Evolutionary conservation across 2,797 vertebrate species (phyloP).

Genomic region (Emydoidea blandingii): DNA sequence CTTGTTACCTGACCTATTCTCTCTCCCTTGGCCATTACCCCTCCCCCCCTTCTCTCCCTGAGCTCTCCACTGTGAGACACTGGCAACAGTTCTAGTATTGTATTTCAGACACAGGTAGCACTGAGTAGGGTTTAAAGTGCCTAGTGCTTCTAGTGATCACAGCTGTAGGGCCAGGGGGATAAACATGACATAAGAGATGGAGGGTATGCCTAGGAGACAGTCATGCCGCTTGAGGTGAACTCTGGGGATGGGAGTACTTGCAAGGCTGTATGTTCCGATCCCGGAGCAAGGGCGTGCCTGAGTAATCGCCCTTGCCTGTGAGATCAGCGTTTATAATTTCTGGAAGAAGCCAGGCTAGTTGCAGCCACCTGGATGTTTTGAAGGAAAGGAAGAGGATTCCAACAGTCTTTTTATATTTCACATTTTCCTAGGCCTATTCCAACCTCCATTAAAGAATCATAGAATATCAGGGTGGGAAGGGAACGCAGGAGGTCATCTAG

Average conservation of each 20-base stretch:
- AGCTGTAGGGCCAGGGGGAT: neutral
- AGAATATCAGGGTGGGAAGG: no score
- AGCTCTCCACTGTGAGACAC: neutral
- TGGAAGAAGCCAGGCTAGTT: no score
- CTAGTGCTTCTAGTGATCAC: neutral
- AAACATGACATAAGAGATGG: neutral
- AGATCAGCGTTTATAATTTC: no score
- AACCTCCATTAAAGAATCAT: neutral
- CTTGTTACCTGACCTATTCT: neutral
- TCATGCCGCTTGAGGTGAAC: no score
- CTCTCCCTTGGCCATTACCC: neutral
- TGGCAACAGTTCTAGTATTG: neutral
- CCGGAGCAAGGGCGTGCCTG: no score
- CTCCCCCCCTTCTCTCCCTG: accelerated
- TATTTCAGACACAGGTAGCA: neutral
- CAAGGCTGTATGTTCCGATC: no score
- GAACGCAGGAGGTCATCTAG: no score
- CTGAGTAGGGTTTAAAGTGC: neutral
- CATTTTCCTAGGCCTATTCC: neutral
- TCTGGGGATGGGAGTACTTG: no score
- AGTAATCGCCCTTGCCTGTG: no score
- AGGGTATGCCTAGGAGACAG: no score
- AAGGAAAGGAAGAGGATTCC: neutral
- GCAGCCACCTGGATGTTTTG: no score
- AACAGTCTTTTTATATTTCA: neutral